A percentile compares a stretch with the other conserved stretches of the same genome.
These are phyloP conservation scores for Astur gentilis DNA, from an alignment of 2,113 vertebrate genomes.

Conservation along the genomic window DNA sequence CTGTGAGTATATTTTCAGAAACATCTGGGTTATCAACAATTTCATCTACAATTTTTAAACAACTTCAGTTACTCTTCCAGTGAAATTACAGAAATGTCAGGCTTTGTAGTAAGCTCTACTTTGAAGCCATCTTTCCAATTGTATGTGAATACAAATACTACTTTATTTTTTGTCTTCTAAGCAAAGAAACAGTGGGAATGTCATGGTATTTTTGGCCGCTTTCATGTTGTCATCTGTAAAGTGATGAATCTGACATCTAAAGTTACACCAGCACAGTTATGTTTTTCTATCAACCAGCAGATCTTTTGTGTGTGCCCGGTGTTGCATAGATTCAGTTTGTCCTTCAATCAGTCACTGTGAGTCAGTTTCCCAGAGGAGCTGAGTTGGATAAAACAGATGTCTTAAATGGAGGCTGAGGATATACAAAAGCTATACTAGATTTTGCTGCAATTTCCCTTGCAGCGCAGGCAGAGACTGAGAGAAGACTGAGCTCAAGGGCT, in stretches of 20 bases:
- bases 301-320: neutral
- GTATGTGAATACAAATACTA: neutral
- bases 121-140: neutral
- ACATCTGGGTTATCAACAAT: neutral
- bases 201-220: neutral
- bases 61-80: neutral
- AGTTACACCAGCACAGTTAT: neutral
- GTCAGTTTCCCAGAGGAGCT: neutral
- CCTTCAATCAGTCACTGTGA: neutral
- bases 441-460: neutral
- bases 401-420: neutral
- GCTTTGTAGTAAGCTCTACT: neutral
- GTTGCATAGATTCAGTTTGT: neutral
- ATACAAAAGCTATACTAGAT: neutral
- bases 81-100: neutral
- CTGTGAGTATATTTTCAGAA: neutral
- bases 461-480: neutral
- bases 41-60: neutral
- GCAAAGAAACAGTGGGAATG: neutral
- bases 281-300: neutral
- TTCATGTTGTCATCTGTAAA: neutral
- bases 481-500: neutral
- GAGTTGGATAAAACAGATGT: neutral
- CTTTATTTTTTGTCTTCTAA: neutral
- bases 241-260: neutral